Percentiles rank a stretch among this genome's conserved stretches.
These are phyloP conservation scores for Gavia stellata DNA, from an alignment of 2,113 vertebrate genomes.

Conservation along the genomic window DNA sequence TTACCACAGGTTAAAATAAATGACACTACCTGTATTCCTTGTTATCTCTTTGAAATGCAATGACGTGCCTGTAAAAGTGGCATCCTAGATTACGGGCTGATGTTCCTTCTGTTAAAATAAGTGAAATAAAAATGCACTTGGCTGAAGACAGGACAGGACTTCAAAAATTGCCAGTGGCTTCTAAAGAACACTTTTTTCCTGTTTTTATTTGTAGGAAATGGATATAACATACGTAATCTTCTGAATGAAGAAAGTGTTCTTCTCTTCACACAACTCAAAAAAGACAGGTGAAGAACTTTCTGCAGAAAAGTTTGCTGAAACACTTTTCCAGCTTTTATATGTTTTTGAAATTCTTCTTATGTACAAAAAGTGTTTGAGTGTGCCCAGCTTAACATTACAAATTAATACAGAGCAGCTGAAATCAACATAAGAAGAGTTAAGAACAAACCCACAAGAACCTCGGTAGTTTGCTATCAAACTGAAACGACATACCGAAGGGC, in stretches of 20 bases:
- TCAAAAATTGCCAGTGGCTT: background rate
- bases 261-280: slow-evolving; percentile 77
- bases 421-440: background rate
- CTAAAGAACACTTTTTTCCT: background rate
- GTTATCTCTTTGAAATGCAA: background rate
- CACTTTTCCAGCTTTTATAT: background rate
- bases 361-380: background rate
- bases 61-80: background rate
- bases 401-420: background rate
- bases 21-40: background rate
- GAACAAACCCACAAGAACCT: background rate
- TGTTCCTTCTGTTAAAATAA: background rate
- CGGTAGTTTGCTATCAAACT: background rate
- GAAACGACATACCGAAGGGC: background rate
- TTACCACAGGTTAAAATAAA: background rate
- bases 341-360: background rate
- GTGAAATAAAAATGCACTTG: background rate
- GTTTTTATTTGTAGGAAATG: slow-evolving; percentile 70
- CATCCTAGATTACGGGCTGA: background rate
- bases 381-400: background rate
- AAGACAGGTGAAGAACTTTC: slow-evolving; percentile 3
- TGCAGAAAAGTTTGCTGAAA: background rate
- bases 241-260: slow-evolving; percentile 70
- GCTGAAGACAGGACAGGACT: background rate
- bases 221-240: slow-evolving; percentile 74